A percentile compares a stretch with the other conserved stretches of the same genome.
Conservation (phyloP, 2,888 invertebrate genomes). For the Pterobdella sp. region DNA sequence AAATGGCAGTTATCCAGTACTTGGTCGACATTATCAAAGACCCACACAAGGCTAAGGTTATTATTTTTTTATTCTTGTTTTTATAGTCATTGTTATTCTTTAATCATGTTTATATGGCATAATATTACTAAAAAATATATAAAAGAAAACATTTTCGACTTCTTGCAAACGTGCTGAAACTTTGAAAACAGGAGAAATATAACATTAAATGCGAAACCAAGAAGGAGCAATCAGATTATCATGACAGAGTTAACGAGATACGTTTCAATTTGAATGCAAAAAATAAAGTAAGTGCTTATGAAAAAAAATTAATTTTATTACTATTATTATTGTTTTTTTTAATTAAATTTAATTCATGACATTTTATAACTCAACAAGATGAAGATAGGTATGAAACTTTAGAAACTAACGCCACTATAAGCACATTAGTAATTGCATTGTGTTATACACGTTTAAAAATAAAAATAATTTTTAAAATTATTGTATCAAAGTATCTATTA, state of each 20-base stretch:
- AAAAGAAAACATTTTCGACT: too few species aligned
- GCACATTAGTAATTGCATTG: too few species aligned
- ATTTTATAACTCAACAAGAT: background rate
- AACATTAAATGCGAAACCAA: slow-evolving; percentile 13
- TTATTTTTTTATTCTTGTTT: too few species aligned
- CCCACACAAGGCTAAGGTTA: slow-evolving; percentile 42
- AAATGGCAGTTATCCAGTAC: slow-evolving; percentile 60
- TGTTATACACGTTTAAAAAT: too few species aligned
- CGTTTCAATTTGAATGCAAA: slow-evolving; percentile 23
- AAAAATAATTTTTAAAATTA: too few species aligned
- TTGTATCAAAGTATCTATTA: too few species aligned
- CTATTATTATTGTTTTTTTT: background rate
- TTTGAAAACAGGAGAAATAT: slow-evolving; percentile 13
- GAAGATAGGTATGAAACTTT: background rate
- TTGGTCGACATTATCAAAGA: slow-evolving; percentile 62
- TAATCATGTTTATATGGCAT: too few species aligned
- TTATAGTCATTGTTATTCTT: too few species aligned
- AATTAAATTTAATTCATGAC: background rate
- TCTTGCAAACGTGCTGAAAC: too few species aligned
- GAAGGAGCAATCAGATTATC: slow-evolving; percentile 28
- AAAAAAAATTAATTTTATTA: background rate
- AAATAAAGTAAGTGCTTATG: slow-evolving; percentile 7
- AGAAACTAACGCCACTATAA: background rate
- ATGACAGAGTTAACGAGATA: slow-evolving; percentile 28
- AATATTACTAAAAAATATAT: too few species aligned